phyloP scores from a whole-genome alignment of 1,140 invertebrate species.

The Grapholita molesta region DNA sequence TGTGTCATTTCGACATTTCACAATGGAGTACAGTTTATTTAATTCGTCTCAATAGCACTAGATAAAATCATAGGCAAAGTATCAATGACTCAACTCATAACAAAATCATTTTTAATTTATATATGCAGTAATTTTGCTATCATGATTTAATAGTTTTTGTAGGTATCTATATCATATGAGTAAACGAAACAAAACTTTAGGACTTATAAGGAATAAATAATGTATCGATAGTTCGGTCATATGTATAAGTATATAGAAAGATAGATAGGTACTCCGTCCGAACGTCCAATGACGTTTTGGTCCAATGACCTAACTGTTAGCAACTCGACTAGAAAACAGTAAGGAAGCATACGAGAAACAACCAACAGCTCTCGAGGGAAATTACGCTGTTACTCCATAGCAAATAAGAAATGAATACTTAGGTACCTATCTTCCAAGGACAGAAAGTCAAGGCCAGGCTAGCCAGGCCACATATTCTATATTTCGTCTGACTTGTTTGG shows the following conservation, averaged over 20 bases:
- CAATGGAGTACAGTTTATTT: conserved; percentile 9
- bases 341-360: not conserved
- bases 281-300: too few species aligned
- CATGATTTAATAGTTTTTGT: not conserved
- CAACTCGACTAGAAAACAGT: not conserved
- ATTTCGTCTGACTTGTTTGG: not conserved
- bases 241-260: too few species aligned
- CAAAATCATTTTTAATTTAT: not conserved
- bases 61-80: not conserved
- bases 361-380: conserved; percentile 6
- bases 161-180: too few species aligned
- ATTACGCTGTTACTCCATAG: conserved; percentile 5
- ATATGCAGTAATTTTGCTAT: not conserved
- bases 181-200: too few species aligned
- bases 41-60: conserved; percentile 5
- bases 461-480: not conserved
- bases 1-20: conserved; percentile 10
- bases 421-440: not conserved
- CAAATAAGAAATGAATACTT: conserved; percentile 15
- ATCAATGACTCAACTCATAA: not conserved
- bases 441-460: conserved; percentile 1
- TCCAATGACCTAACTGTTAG: not conserved
- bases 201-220: too few species aligned
- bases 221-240: too few species aligned
- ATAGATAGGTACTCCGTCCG: too few species aligned